Evolutionary conservation across 2,797 vertebrate genomes (phyloP).

Genomic region (Helostoma temminkii): DNA sequence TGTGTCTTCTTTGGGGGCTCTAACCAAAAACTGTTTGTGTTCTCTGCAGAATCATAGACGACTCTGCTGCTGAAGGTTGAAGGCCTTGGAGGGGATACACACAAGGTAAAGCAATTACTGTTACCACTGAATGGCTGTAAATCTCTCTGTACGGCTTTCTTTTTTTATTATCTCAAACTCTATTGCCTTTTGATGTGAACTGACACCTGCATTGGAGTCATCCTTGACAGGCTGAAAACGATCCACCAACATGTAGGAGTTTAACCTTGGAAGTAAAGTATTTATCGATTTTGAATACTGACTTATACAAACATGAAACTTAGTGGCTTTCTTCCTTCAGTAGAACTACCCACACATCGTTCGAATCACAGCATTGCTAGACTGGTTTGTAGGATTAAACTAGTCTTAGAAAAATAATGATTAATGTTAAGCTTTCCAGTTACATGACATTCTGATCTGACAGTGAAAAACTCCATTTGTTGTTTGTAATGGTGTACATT

Average conservation of each 20-base stretch:
- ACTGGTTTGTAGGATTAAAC: neutral
- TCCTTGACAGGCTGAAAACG: conserved; percentile 12
- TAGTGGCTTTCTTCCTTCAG: conserved; percentile 1
- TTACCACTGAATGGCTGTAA: conserved; percentile 12
- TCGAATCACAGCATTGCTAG: neutral
- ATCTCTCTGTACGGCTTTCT: conserved; percentile 5
- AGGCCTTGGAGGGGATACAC: neutral
- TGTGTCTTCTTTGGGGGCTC: neutral
- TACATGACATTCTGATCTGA: neutral
- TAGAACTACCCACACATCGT: conserved; percentile 27
- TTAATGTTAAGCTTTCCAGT: neutral
- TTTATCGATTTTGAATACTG: conserved; percentile 40
- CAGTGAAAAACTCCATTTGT: conserved; percentile 13
- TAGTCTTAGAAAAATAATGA: neutral
- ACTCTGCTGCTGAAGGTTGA: neutral
- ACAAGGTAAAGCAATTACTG: conserved; percentile 36
- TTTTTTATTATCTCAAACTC: neutral
- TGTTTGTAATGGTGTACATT: conserved; percentile 5
- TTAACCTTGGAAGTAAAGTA: conserved; percentile 12
- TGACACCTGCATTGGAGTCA: conserved; percentile 6
- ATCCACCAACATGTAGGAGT: conserved; percentile 13
- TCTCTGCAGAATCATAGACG: conserved; percentile 23
- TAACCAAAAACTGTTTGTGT: conserved; percentile 27
- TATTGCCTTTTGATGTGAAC: conserved; percentile 17
- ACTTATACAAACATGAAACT: conserved; percentile 30